These are phyloP conservation scores for Pantelozetes paolii DNA, from an alignment of 2,888 invertebrate species.

Conservation along the genomic window DNA sequence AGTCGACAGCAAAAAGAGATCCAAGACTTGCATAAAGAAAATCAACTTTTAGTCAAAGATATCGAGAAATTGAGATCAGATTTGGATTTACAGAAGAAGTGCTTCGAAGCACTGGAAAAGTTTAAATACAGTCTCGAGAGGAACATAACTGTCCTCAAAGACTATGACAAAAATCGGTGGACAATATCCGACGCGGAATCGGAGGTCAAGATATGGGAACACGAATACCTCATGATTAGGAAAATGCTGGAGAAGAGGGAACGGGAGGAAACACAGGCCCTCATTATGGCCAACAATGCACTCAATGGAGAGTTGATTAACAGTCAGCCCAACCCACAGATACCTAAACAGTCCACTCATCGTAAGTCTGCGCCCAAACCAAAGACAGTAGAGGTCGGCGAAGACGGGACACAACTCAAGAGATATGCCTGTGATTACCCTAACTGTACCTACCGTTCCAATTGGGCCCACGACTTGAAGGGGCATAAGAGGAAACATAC, in stretches of 20 bases:
- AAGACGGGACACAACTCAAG: background rate
- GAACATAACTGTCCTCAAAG: background rate
- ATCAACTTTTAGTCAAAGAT: conserved; percentile 29
- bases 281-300: background rate
- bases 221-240: conserved; percentile 30
- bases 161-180: conserved; percentile 24
- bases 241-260: conserved; percentile 24
- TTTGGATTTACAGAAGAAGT: conserved; percentile 27
- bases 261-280: background rate
- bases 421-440: conserved; percentile 32
- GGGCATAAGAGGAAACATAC: conserved; percentile 33
- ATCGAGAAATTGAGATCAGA: conserved; percentile 6
- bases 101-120: conserved; percentile 31
- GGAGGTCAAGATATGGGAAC: conserved; percentile 22
- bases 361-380: background rate
- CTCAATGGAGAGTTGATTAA: background rate
- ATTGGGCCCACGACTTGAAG: conserved; percentile 30
- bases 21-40: conserved; percentile 30
- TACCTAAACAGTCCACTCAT: background rate
- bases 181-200: conserved; percentile 5
- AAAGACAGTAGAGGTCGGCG: background rate
- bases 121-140: conserved; percentile 27
- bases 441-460: conserved; percentile 14
- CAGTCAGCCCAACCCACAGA: background rate
- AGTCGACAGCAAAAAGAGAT: conserved; percentile 16